These are phyloP conservation scores for Amphimallon solstitiale DNA, from an alignment of 2,888 invertebrate species.

Conservation along the genomic window DNA sequence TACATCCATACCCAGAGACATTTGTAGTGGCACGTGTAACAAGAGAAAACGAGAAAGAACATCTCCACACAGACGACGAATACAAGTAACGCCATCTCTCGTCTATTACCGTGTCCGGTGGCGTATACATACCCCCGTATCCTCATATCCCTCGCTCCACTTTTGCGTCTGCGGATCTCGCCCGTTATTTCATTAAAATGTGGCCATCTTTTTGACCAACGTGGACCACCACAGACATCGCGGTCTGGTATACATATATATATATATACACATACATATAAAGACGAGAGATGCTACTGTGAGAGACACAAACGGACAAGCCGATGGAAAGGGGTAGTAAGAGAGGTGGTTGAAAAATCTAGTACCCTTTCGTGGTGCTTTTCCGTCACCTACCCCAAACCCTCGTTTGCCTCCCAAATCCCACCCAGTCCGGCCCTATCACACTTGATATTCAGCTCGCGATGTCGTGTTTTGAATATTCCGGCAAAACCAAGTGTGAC, in stretches of 20 bases:
- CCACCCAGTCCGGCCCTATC: constrained; percentile 42
- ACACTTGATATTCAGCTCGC: constrained; percentile 62
- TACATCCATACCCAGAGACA: too few relatives aligned
- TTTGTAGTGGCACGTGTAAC: too few relatives aligned
- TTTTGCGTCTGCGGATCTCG: constrained; percentile 37
- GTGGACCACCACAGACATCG: constrained; percentile 6
- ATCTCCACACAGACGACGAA: too few relatives aligned
- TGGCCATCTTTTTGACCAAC: constrained; percentile 59
- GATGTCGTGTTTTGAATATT: constrained; percentile 60
- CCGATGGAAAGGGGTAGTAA: neutral
- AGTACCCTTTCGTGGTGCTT: neutral
- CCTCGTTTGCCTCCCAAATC: neutral
- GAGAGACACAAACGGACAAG: neutral
- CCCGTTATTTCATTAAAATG: constrained; percentile 60
- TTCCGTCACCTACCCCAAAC: neutral
- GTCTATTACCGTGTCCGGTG: constrained; percentile 45
- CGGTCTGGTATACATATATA: constrained; percentile 14
- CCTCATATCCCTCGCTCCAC: constrained; percentile 39
- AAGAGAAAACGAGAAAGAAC: too few relatives aligned
- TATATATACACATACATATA: neutral
- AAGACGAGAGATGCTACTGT: too few relatives aligned
- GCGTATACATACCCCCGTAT: constrained; percentile 56
- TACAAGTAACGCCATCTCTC: neutral
- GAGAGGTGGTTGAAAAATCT: neutral
- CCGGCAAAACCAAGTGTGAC: constrained; percentile 56